Percentiles rank a stretch among this genome's conserved stretches.
Conservation (phyloP, 2,888 invertebrate genomes). For the Trypoxylon attenuatum region DNA sequence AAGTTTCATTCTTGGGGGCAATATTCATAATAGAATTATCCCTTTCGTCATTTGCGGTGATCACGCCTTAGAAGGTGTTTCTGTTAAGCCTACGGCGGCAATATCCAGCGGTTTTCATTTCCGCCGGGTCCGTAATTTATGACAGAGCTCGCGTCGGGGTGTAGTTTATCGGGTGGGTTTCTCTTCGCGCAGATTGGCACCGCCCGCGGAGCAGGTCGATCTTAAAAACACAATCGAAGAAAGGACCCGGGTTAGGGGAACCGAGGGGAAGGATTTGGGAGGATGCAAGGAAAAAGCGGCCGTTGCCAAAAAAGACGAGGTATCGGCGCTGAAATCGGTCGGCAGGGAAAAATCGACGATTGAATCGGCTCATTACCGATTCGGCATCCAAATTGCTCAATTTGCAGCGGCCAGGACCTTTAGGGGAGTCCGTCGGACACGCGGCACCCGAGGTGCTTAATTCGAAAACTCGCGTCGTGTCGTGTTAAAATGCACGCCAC, state of each 20-base stretch:
- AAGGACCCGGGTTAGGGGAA: not conserved
- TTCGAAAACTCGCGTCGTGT: too few relatives aligned
- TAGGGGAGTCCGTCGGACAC: constrained; percentile 24
- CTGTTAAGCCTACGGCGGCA: not conserved
- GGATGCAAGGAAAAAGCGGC: constrained; percentile 33
- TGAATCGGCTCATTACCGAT: constrained; percentile 40
- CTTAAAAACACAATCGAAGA: constrained; percentile 11
- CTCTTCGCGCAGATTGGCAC: constrained; percentile 9
- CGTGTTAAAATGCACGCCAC: too few relatives aligned
- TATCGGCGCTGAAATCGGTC: constrained; percentile 6
- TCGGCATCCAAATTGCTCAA: constrained; percentile 57
- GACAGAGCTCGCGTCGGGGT: not conserved
- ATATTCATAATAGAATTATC: too few relatives aligned
- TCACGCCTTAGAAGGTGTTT: too few relatives aligned
- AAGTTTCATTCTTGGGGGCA: too few relatives aligned
- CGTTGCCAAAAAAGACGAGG: constrained; percentile 29
- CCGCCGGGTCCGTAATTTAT: constrained; percentile 8
- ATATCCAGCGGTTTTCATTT: constrained; percentile 6
- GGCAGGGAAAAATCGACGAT: constrained; percentile 26
- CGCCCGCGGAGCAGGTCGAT: constrained; percentile 24
- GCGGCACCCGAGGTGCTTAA: too few relatives aligned
- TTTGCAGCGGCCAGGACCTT: constrained; percentile 33
- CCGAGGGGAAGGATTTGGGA: not conserved
- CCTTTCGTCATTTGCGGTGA: too few relatives aligned
- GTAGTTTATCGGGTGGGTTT: not conserved